phyloP scores from a whole-genome alignment of 2,113 vertebrate species.

The Erinaceus europaeus region DNA sequence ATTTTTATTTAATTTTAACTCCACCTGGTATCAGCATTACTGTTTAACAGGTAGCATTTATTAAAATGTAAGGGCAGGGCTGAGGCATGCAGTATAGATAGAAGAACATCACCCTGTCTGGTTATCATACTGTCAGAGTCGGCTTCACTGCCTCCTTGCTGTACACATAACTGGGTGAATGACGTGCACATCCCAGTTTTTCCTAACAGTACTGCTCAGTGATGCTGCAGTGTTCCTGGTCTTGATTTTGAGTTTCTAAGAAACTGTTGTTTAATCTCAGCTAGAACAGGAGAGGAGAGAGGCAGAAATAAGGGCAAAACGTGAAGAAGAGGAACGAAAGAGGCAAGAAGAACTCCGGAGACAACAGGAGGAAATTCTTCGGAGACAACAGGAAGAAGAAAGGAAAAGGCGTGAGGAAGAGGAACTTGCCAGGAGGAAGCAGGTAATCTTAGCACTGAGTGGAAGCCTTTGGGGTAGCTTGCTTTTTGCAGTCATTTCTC shows the following conservation, averaged over 20 bases:
- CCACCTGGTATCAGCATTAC: too few relatives aligned
- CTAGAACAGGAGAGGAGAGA: conserved; percentile 95
- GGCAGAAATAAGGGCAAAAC: conserved; percentile 93
- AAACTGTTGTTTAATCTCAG: conserved; percentile 78
- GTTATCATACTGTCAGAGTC: too few relatives aligned
- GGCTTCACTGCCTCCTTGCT: too few relatives aligned
- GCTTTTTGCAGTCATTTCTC: not conserved
- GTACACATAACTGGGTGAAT: too few relatives aligned
- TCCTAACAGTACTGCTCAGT: not conserved
- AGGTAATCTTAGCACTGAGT: conserved; percentile 81
- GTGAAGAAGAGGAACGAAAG: conserved; percentile 96
- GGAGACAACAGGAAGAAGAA: conserved; percentile 92
- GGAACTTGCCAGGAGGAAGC: conserved; percentile 93
- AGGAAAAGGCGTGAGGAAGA: conserved; percentile 95
- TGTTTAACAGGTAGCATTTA: too few relatives aligned
- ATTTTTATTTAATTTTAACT: too few relatives aligned
- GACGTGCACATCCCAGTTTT: too few relatives aligned
- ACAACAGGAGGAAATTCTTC: conserved; percentile 91
- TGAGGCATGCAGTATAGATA: too few relatives aligned
- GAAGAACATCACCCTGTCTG: too few relatives aligned
- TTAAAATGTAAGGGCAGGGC: too few relatives aligned
- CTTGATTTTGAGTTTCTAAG: not conserved
- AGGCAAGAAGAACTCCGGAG: conserved; percentile 87
- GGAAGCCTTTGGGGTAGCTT: too few relatives aligned
- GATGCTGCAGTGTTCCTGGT: not conserved